phyloP scores from a whole-genome alignment of 2,113 vertebrate genomes.

The Tauraco erythrolophus region DNA sequence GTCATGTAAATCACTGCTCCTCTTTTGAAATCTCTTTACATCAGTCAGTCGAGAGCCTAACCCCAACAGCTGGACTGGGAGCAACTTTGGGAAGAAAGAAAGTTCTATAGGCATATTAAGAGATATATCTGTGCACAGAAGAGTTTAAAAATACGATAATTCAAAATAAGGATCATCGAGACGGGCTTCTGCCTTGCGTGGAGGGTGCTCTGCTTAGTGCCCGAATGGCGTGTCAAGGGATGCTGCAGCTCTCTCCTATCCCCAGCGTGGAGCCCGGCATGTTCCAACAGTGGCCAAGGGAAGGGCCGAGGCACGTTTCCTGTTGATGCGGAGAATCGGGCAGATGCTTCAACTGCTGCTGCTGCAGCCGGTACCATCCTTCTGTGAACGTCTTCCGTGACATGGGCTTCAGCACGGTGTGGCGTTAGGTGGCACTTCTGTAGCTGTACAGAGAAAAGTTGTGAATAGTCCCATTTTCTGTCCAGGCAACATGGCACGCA shows the following conservation, averaged over 20 bases:
- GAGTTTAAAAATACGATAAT: neutral
- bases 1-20: neutral
- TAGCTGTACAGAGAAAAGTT: neutral
- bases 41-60: neutral
- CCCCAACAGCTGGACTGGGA: neutral
- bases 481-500: rapidly evolving
- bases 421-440: neutral
- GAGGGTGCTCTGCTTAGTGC: neutral
- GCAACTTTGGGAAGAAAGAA: neutral
- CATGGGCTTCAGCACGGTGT: rapidly evolving
- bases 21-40: neutral
- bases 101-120: rapidly evolving
- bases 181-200: neutral
- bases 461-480: neutral
- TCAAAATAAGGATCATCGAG: neutral
- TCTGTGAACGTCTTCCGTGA: neutral
- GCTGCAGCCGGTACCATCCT: neutral
- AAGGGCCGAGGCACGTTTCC: rapidly evolving
- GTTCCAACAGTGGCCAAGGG: rapidly evolving
- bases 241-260: neutral
- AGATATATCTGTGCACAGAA: neutral
- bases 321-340: rapidly evolving
- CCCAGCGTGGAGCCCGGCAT: rapidly evolving
- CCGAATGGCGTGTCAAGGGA: rapidly evolving
- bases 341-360: neutral